Percentiles rank a stretch among this genome's conserved stretches.
Evolutionary conservation across 2,888 invertebrate genomes (phyloP).

Genomic region (Crioceris asparagi): DNA sequence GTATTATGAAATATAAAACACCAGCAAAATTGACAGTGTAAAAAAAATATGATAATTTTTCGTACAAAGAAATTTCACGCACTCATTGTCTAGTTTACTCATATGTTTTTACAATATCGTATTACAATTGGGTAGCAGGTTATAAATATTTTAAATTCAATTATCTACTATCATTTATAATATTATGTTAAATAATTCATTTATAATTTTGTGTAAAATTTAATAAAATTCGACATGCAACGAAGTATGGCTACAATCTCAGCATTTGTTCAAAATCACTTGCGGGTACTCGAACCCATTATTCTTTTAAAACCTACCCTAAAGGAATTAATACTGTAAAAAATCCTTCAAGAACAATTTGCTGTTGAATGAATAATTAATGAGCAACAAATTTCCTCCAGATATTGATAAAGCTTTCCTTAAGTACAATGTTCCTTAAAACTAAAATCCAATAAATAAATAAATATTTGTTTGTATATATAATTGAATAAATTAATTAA

Average conservation of each 20-base stretch:
- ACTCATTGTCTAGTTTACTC: slow-evolving; percentile 37
- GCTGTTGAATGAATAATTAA: no score
- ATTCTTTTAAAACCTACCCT: slow-evolving; percentile 15
- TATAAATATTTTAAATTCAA: slow-evolving; percentile 38
- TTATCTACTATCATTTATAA: slow-evolving; percentile 36
- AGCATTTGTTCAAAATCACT: no score
- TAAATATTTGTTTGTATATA: no score
- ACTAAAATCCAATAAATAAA: no score
- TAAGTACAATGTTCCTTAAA: no score
- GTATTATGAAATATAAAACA: slow-evolving; percentile 29
- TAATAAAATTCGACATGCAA: slow-evolving; percentile 39
- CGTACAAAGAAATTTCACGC: slow-evolving; percentile 33
- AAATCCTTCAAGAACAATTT: no score
- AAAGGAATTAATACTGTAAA: neutral
- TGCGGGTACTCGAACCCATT: slow-evolving; percentile 32
- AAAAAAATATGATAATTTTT: slow-evolving; percentile 32
- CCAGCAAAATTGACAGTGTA: slow-evolving; percentile 37
- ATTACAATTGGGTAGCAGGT: slow-evolving; percentile 38
- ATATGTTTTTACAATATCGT: slow-evolving; percentile 39
- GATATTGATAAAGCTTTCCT: no score
- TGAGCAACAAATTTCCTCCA: no score
- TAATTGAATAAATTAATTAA: no score
- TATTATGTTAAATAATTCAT: slow-evolving; percentile 35
- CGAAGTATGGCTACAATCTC: slow-evolving; percentile 34
- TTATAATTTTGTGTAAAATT: slow-evolving; percentile 38